Percentiles rank a stretch among this genome's conserved stretches.
Evolutionary conservation across 2,888 invertebrate genomes (phyloP).

Genomic region (Campoplex nolae): DNA sequence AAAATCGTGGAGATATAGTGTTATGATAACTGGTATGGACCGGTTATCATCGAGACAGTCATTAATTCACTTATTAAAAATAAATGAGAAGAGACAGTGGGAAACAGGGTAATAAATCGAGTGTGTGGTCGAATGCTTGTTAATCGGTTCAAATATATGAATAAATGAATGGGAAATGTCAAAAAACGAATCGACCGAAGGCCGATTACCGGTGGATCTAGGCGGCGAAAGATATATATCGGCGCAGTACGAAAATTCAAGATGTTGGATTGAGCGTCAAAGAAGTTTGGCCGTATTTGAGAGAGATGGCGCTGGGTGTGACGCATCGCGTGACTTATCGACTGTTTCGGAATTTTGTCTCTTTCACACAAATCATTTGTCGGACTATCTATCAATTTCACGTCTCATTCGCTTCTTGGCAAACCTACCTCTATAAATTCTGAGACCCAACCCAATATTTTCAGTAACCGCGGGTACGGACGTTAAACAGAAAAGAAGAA

Average conservation of each 20-base stretch:
- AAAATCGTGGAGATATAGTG: background rate
- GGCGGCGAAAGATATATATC: conserved; percentile 22
- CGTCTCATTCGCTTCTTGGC: conserved; percentile 44
- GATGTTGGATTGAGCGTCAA: background rate
- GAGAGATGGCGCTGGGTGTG: conserved; percentile 77
- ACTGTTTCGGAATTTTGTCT: conserved; percentile 49
- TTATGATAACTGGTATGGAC: conserved; percentile 12
- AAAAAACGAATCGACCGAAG: conserved; percentile 62
- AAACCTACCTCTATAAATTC: conserved; percentile 42
- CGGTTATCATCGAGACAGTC: conserved; percentile 10
- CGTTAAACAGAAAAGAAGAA: conserved; percentile 4
- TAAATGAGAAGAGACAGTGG: conserved; percentile 16
- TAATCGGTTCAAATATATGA: background rate
- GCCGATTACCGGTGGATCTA: conserved; percentile 44
- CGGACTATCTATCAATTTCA: conserved; percentile 53
- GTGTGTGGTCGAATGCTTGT: conserved; percentile 1
- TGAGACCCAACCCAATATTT: conserved; percentile 11
- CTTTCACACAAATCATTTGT: conserved; percentile 47
- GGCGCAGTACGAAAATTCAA: conserved; percentile 29
- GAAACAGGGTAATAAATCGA: conserved; percentile 5
- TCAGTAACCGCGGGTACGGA: conserved; percentile 1
- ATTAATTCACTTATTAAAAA: conserved; percentile 4
- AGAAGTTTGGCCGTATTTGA: conserved; percentile 68
- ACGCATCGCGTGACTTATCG: conserved; percentile 49
- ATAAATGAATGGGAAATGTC: background rate